Evolutionary conservation across 2,797 vertebrate genomes (phyloP).

Genomic region (Danio tinwini): DNA sequence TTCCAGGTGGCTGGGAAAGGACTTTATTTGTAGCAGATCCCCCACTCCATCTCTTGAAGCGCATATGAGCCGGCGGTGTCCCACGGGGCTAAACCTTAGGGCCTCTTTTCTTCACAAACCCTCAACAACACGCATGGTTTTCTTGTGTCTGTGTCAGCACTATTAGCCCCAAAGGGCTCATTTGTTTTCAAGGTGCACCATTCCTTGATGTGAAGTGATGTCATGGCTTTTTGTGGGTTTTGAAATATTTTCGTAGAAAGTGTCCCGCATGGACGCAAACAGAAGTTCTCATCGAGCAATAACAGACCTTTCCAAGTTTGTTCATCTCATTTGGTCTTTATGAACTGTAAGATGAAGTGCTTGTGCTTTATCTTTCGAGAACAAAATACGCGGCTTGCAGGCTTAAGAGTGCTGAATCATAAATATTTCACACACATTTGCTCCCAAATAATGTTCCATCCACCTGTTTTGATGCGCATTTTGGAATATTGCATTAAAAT

Average conservation of each 20-base stretch:
- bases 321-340: not conserved
- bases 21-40: conserved; percentile 55
- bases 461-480: too few relatives aligned
- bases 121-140: not conserved
- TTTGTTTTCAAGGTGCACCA: conserved; percentile 37
- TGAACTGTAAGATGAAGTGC: conserved; percentile 10
- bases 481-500: too few relatives aligned
- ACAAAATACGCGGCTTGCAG: not conserved
- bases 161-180: conserved; percentile 14
- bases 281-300: conserved; percentile 15
- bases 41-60: conserved; percentile 52
- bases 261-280: not conserved
- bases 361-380: not conserved
- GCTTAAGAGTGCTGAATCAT: not conserved
- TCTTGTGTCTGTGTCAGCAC: conserved; percentile 7
- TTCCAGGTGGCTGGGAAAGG: conserved; percentile 68
- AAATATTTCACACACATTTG: too few relatives aligned
- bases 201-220: conserved; percentile 41
- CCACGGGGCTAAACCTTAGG: conserved; percentile 30
- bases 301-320: conserved; percentile 3
- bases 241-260: conserved; percentile 26
- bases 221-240: conserved; percentile 45
- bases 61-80: conserved; percentile 29
- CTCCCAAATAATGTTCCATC: too few relatives aligned
- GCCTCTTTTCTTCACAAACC: conserved; percentile 11